Conservation (phyloP, 2,113 vertebrate species). For the Oceanites oceanicus region DNA sequence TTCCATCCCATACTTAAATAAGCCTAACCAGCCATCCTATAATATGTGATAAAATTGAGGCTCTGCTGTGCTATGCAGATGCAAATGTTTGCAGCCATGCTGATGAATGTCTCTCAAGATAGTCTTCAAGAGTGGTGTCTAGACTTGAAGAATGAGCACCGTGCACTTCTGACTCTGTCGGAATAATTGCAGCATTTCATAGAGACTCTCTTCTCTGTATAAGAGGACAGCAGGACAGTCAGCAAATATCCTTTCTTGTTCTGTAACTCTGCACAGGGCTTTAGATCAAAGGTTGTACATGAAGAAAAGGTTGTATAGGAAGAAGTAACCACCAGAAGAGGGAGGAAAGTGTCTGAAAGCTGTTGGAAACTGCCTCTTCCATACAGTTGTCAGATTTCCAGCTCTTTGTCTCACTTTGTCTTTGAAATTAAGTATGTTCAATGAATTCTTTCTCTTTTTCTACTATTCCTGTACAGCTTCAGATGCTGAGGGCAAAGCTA, state of each 20-base stretch:
- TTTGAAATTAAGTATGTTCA: not conserved
- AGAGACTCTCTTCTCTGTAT: not conserved
- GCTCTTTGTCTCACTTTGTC: not conserved
- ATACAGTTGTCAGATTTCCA: not conserved
- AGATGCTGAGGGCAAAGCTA: not conserved
- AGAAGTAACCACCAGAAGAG: not conserved
- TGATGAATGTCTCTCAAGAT: slow-evolving; percentile 37
- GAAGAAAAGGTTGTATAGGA: not conserved
- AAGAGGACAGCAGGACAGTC: not conserved
- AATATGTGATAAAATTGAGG: not conserved
- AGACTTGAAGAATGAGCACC: slow-evolving; percentile 1
- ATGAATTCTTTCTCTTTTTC: not conserved
- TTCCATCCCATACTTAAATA: not conserved
- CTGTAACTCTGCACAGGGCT: not conserved
- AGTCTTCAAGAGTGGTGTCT: not conserved
- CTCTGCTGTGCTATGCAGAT: not conserved
- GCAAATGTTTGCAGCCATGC: not conserved
- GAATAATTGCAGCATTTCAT: not conserved
- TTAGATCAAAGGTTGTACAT: not conserved
- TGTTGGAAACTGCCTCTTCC: not conserved
- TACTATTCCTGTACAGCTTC: not conserved
- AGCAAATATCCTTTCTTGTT: not conserved
- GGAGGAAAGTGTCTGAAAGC: not conserved
- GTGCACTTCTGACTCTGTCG: not conserved
- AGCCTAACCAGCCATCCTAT: not conserved